phyloP scores from a whole-genome alignment of 2,113 vertebrate species.

The Junco hyemalis region DNA sequence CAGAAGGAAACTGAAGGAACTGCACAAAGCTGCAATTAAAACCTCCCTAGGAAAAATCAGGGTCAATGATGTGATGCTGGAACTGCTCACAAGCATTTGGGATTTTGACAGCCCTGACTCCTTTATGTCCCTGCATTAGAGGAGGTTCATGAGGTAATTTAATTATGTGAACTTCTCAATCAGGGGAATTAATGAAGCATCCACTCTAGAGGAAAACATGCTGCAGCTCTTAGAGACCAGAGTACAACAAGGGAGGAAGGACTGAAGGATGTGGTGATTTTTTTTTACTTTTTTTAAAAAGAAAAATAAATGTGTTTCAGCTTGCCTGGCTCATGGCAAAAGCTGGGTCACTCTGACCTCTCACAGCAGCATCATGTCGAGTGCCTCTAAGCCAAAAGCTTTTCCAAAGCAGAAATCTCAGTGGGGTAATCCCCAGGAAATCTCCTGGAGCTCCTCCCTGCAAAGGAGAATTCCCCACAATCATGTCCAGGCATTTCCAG shows the following conservation, averaged over 20 bases:
- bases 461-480: background rate
- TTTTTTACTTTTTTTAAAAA: background rate
- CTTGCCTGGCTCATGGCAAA: background rate
- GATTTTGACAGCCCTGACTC: background rate
- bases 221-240: constrained; percentile 25
- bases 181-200: background rate
- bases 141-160: constrained; percentile 15
- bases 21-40: background rate
- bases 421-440: background rate
- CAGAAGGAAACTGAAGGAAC: background rate
- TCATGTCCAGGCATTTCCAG: background rate
- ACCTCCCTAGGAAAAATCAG: background rate
- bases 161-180: constrained; percentile 3
- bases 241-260: background rate
- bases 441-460: background rate
- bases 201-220: background rate
- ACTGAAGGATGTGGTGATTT: background rate
- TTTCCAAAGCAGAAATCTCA: background rate
- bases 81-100: background rate
- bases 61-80: background rate
- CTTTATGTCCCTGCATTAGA: background rate
- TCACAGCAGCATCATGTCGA: background rate
- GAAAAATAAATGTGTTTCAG: background rate
- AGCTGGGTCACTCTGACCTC: background rate
- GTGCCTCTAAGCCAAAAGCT: background rate